Conservation (phyloP, 2,797 vertebrate genomes). For the Borostomias antarcticus region DNA sequence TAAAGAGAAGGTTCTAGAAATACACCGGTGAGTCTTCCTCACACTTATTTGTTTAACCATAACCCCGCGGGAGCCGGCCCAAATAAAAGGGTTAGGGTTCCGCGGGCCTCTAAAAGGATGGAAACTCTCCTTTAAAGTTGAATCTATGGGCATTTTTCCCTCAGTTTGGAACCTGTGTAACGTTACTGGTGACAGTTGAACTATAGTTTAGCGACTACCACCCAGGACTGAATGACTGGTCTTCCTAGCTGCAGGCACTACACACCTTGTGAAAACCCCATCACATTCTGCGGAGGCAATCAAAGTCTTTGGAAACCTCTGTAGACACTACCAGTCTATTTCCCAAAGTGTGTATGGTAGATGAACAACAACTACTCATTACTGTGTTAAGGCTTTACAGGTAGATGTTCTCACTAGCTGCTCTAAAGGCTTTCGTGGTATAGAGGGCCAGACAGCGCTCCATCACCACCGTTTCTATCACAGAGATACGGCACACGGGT, state of each 20-base stretch:
- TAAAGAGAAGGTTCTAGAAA: constrained; percentile 44
- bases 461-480: constrained; percentile 5
- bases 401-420: neutral
- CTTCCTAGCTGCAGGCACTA: constrained; percentile 18
- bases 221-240: constrained; percentile 26
- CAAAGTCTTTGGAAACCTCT: neutral
- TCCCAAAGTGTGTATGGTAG: no score
- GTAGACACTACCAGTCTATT: no score
- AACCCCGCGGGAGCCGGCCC: constrained; percentile 27
- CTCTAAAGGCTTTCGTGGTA: neutral
- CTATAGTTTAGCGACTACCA: constrained; percentile 33
- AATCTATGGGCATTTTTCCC: constrained; percentile 19
- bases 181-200: constrained; percentile 16
- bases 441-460: neutral
- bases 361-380: neutral
- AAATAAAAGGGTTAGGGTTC: constrained; percentile 37
- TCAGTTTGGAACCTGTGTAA: constrained; percentile 13
- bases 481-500: neutral
- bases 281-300: constrained; percentile 15
- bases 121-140: constrained; percentile 48
- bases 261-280: constrained; percentile 26
- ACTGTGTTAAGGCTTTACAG: neutral
- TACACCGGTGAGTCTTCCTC: constrained; percentile 30
- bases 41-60: constrained; percentile 43
- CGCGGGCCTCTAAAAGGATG: constrained; percentile 43